Evolutionary conservation across 2,888 invertebrate species (phyloP).

Genomic region (Scaptodrosophila latifasciaeformis): DNA sequence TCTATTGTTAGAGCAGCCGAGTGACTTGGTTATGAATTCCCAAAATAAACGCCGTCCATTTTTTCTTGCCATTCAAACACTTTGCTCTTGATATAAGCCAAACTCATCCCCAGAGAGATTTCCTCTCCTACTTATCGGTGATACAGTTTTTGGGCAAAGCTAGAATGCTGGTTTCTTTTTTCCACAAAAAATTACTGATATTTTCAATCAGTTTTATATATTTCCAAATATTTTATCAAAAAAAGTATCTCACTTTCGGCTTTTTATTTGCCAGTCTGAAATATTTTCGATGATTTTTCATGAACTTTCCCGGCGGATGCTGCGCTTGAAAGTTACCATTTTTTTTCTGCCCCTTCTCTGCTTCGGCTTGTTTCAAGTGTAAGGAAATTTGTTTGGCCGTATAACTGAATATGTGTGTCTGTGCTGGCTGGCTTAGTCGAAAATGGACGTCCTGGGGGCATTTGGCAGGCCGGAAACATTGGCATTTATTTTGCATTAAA

Average conservation of each 20-base stretch:
- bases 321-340: slow-evolving; percentile 30
- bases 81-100: slow-evolving; percentile 10
- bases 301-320: slow-evolving; percentile 42
- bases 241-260: neutral
- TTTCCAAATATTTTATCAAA: neutral
- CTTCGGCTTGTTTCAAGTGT: slow-evolving; percentile 21
- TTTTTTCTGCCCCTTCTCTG: slow-evolving; percentile 3
- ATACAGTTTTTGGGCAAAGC: no score
- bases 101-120: neutral
- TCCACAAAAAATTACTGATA: no score
- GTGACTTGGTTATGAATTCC: slow-evolving; percentile 33
- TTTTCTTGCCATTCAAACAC: slow-evolving; percentile 16
- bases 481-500: slow-evolving; percentile 22
- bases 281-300: slow-evolving; percentile 35
- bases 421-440: neutral
- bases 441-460: slow-evolving; percentile 5
- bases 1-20: neutral
- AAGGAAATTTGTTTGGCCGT: slow-evolving; percentile 13
- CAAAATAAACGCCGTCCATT: slow-evolving; percentile 46
- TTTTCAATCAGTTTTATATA: no score
- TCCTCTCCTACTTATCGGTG: no score
- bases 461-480: slow-evolving; percentile 20
- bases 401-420: slow-evolving; percentile 3
- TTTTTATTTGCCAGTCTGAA: neutral
- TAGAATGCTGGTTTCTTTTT: no score